These are phyloP conservation scores for Amazonetta brasiliensis DNA, from an alignment of 2,797 vertebrate species.

Conservation along the genomic window DNA sequence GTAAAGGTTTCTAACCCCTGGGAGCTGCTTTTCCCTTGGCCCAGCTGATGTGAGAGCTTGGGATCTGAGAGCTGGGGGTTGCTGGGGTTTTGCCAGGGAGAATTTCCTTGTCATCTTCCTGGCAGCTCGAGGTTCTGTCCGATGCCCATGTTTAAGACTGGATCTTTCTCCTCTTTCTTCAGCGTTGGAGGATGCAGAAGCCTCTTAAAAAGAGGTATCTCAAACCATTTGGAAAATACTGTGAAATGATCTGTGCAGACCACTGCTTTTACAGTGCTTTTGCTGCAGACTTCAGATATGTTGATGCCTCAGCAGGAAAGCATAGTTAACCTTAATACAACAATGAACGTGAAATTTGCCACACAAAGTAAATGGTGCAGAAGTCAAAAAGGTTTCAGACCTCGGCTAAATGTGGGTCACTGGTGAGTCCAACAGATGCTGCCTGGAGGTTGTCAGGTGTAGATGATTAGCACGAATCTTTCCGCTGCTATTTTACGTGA, in stretches of 20 bases:
- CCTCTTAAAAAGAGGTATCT: not conserved
- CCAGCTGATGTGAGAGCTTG: not conserved
- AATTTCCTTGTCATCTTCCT: constrained; percentile 51
- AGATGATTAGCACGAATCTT: not conserved
- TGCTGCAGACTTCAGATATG: not conserved
- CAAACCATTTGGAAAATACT: not conserved
- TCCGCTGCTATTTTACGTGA: not conserved
- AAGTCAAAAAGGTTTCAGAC: not conserved
- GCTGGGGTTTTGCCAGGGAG: constrained; percentile 33
- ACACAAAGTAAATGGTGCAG: not conserved
- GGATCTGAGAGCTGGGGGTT: not conserved
- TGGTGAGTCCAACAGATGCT: accelerated
- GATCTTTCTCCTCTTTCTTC: constrained; percentile 28
- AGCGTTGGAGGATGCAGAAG: constrained; percentile 39
- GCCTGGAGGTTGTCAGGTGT: not conserved
- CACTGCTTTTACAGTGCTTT: not conserved
- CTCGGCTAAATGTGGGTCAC: not conserved
- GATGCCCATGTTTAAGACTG: not conserved
- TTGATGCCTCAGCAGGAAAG: not conserved
- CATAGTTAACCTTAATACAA: accelerated
- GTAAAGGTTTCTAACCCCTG: not conserved
- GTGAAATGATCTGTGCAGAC: not conserved
- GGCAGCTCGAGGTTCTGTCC: not conserved
- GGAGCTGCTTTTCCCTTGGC: not conserved
- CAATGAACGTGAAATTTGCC: accelerated